These are phyloP conservation scores for Microctonus brassicae DNA, from an alignment of 2,888 invertebrate species.

Conservation along the genomic window DNA sequence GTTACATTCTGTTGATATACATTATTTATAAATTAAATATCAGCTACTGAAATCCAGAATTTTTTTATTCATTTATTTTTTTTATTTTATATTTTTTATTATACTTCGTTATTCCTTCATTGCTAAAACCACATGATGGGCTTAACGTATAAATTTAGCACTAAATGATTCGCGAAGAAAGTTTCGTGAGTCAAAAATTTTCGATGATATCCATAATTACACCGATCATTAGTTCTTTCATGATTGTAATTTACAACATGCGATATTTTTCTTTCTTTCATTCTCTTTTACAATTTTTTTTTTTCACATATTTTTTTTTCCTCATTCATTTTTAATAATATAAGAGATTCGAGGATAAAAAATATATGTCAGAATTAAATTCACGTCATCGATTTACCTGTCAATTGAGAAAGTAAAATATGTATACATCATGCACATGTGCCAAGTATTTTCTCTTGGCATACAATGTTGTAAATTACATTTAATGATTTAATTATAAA, in stretches of 20 bases:
- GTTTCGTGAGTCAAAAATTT: conserved; percentile 37
- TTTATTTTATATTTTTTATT: conserved; percentile 18
- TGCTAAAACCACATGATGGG: conserved; percentile 39
- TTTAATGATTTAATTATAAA: neutral
- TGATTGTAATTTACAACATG: neutral
- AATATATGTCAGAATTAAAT: conserved; percentile 40
- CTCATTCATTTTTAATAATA: too few relatives aligned
- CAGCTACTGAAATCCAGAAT: neutral
- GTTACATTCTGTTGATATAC: conserved; percentile 16
- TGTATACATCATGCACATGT: neutral
- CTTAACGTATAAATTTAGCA: conserved; percentile 38
- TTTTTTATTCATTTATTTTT: neutral
- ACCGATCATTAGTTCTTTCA: conserved; percentile 30
- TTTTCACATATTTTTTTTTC: neutral
- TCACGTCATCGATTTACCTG: conserved; percentile 40
- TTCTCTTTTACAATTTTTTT: neutral
- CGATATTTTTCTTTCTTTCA: neutral
- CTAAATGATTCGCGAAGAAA: conserved; percentile 33
- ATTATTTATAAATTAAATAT: neutral
- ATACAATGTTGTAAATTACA: neutral
- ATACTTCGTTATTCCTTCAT: neutral
- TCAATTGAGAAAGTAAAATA: conserved; percentile 20
- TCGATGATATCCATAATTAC: conserved; percentile 41
- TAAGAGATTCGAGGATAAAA: neutral
- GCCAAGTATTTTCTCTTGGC: too few relatives aligned